Conservation (phyloP, 2,113 vertebrate species). For the Seriola rivoliana region DNA sequence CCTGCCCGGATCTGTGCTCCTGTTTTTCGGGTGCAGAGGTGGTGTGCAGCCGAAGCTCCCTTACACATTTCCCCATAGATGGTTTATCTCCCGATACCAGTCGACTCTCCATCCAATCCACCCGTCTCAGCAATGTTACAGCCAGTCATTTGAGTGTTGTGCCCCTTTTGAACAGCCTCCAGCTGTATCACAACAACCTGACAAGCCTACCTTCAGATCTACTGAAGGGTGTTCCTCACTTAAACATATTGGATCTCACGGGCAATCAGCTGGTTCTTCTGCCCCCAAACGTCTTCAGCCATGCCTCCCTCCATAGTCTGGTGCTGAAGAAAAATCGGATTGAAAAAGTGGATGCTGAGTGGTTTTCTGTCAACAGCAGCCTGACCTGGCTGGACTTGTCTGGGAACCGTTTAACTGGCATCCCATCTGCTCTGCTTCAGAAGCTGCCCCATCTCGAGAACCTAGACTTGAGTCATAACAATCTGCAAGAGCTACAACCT, state of each 20-base stretch:
- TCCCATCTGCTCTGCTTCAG: constrained; percentile 72
- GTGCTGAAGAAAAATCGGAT: constrained; percentile 86
- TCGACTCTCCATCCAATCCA: constrained; percentile 83
- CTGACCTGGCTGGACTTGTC: constrained; percentile 85
- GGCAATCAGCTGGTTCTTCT: constrained; percentile 84
- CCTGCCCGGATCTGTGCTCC: constrained; percentile 76
- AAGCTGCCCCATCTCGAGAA: constrained; percentile 69
- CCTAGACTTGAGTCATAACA: constrained; percentile 87
- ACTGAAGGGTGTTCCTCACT: constrained; percentile 65
- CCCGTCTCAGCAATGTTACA: constrained; percentile 77
- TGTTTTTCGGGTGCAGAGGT: constrained; percentile 73
- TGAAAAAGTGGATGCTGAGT: constrained; percentile 38
- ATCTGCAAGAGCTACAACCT: constrained; percentile 71
- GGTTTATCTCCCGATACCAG: constrained; percentile 76
- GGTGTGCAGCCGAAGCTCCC: constrained; percentile 74
- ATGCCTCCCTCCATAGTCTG: constrained; percentile 74
- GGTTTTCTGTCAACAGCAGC: constrained; percentile 77
- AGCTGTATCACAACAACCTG: constrained; percentile 86
- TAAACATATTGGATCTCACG: constrained; percentile 87
- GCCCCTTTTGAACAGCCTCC: constrained; percentile 83
- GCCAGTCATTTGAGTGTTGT: constrained; percentile 64
- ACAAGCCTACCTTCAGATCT: constrained; percentile 74
- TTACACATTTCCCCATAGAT: constrained; percentile 68
- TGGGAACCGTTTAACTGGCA: constrained; percentile 74
- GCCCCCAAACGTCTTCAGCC: constrained; percentile 73